These are phyloP conservation scores for Polypterus senegalus DNA, from an alignment of 2,113 vertebrate genomes.

Conservation along the genomic window DNA sequence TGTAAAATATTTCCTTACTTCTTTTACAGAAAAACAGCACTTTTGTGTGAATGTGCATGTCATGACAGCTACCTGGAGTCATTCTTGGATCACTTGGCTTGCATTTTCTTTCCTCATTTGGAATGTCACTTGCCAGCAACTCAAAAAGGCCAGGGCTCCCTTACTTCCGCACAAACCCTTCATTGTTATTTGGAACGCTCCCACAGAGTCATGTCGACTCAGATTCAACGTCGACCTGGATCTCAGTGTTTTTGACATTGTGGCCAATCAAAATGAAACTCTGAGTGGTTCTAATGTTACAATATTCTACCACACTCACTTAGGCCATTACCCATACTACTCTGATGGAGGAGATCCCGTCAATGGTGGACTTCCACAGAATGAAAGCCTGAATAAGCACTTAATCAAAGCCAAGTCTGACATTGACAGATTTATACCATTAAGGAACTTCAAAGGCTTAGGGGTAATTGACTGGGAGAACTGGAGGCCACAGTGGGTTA, in stretches of 20 bases:
- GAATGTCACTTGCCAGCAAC: conserved; percentile 18
- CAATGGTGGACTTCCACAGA: conserved; percentile 77
- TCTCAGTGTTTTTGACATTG: conserved; percentile 69
- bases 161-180: conserved; percentile 64
- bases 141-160: conserved; percentile 47
- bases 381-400: conserved; percentile 65
- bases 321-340: conserved; percentile 76
- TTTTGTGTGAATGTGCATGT: conserved; percentile 20
- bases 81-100: conserved; percentile 17
- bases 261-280: conserved; percentile 69
- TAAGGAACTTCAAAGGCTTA: conserved; percentile 67
- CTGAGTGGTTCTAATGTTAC: conserved; percentile 70
- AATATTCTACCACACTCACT: conserved; percentile 76
- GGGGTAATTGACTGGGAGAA: conserved; percentile 83
- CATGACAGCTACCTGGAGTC: conserved; percentile 32
- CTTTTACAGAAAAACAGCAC: no score
- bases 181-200: conserved; percentile 73
- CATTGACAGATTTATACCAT: conserved; percentile 57
- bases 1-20: no score
- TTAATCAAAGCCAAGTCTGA: conserved; percentile 63
- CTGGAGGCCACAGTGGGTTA: conserved; percentile 80
- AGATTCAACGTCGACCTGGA: conserved; percentile 74
- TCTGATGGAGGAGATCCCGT: conserved; percentile 47
- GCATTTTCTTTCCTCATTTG: conserved; percentile 18
- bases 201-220: conserved; percentile 60